Percentiles rank a stretch among this genome's conserved stretches.
Evolutionary conservation across 2,888 invertebrate species (phyloP).

Genomic region (Scaptomyza caliginosa): DNA sequence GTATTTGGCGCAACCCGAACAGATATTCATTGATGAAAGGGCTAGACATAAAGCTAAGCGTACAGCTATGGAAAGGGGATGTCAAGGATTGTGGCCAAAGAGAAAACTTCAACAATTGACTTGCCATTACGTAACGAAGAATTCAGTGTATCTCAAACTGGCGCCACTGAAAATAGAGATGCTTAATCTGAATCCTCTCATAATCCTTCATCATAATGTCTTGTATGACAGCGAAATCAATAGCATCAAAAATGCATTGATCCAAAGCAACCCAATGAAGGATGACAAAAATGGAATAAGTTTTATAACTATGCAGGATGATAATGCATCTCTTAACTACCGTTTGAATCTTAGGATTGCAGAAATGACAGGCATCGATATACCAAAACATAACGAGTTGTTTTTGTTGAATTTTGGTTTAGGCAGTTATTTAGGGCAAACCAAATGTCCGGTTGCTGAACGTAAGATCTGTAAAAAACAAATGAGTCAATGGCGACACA

Average conservation of each 20-base stretch:
- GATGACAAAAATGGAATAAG: neutral
- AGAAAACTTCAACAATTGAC: slow-evolving; percentile 15
- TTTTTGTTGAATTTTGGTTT: slow-evolving; percentile 36
- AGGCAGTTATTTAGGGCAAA: slow-evolving; percentile 25
- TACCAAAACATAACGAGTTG: slow-evolving; percentile 8
- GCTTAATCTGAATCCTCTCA: slow-evolving; percentile 27
- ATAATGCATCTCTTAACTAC: neutral
- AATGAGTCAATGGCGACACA: neutral
- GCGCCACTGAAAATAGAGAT: slow-evolving; percentile 51
- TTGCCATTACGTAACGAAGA: slow-evolving; percentile 23
- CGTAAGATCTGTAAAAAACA: neutral
- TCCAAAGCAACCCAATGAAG: neutral
- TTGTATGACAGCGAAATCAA: slow-evolving; percentile 37
- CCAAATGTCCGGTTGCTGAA: slow-evolving; percentile 3
- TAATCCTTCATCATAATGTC: slow-evolving; percentile 44
- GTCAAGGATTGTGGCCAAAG: slow-evolving; percentile 43
- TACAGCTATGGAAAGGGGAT: slow-evolving; percentile 25
- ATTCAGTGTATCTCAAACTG: slow-evolving; percentile 20
- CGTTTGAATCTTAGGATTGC: slow-evolving; percentile 19
- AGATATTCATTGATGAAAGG: slow-evolving; percentile 28
- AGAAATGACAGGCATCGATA: slow-evolving; percentile 27
- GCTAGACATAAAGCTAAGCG: slow-evolving; percentile 18
- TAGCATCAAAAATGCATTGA: slow-evolving; percentile 1
- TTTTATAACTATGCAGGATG: neutral
- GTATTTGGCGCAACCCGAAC: slow-evolving; percentile 34